Conservation (phyloP, 2,888 invertebrate genomes). For the Athalia circularis region DNA sequence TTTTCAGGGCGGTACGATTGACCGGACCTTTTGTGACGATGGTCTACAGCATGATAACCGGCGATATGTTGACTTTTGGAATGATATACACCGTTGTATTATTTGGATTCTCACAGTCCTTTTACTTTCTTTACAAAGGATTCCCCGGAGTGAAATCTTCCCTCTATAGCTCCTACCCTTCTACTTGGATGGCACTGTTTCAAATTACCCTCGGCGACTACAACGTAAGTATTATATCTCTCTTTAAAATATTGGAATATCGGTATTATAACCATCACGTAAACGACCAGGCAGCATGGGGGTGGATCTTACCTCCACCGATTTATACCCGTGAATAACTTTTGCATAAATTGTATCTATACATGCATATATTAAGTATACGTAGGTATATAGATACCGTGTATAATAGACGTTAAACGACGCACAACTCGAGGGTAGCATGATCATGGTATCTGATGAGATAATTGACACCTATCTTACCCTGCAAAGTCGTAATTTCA, state of each 20-base stretch:
- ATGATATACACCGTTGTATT: constrained; percentile 97
- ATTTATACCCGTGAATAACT: constrained; percentile 3
- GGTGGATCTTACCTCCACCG: neutral
- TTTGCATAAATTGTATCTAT: neutral
- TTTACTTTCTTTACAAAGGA: constrained; percentile 95
- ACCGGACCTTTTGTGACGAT: constrained; percentile 99
- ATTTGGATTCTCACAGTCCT: constrained; percentile 97
- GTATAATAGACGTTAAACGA: neutral
- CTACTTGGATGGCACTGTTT: constrained; percentile 98
- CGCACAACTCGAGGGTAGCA: neutral
- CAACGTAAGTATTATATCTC: constrained; percentile 82
- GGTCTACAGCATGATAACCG: constrained; percentile 99
- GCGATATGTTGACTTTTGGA: constrained; percentile 98
- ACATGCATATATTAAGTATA: neutral
- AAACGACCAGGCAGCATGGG: neutral
- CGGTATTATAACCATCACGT: constrained; percentile 3
- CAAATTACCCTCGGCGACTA: constrained; percentile 99
- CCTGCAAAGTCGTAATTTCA: constrained; percentile 16
- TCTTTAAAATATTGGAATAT: constrained; percentile 30
- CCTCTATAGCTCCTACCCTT: constrained; percentile 88
- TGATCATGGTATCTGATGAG: constrained; percentile 17
- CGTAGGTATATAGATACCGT: neutral
- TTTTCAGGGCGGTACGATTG: constrained; percentile 88
- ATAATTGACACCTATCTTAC: constrained; percentile 15
- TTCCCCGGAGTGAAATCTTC: constrained; percentile 88